Evolutionary conservation across 2,888 invertebrate genomes (phyloP), one percentile per base, ranked within the genome.

Genomic region (Stenoptilia bipunctidactyla): DNA sequence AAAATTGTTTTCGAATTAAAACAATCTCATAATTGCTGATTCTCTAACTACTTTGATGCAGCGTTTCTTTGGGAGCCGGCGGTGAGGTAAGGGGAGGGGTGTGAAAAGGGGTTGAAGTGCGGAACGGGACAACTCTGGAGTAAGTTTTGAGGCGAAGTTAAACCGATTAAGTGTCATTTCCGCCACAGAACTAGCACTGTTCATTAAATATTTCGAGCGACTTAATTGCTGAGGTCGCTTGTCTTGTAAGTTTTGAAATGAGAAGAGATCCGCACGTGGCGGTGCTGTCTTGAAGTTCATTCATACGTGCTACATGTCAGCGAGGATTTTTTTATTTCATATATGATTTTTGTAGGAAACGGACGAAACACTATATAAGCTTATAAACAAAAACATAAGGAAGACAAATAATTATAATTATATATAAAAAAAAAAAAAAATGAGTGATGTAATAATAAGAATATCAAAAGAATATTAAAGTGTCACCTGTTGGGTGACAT

Each of bases 21-120:
- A 83, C 82, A 80, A 83, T 79, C 80, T 82, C 75, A 79, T 82
- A 80, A 83, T 83, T 80, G 80, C 80, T 79, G 76, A 82, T 83
- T 82, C 82, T 68, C 65, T 45, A 70, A 76, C 70, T 76, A 77
- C 74, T 80, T 80, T 79, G 79, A 77, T 77, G 80, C 79, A 76
- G 72, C 70, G 61, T 68, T 66, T 66, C 65, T 69, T 66, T 61
- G 56, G 58, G 51, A 53, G 46, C 49, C 43, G 45, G 47, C 52
- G 47, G 49, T 48, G 27, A 43, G 43, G 44, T 45, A 34, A 48
- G 46, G 49, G 43, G 46, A 43, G 45, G 47, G 44, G 48, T 44
- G 35, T 43, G 47, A 44, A 47, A 50, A 53, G 53, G 45, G 51
- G 52, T 56, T 53, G 55, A 49, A 14, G 36, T 42, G 38, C 61